phyloP scores from a whole-genome alignment of 2,797 vertebrate species.

The Semaprochilodus insignis region DNA sequence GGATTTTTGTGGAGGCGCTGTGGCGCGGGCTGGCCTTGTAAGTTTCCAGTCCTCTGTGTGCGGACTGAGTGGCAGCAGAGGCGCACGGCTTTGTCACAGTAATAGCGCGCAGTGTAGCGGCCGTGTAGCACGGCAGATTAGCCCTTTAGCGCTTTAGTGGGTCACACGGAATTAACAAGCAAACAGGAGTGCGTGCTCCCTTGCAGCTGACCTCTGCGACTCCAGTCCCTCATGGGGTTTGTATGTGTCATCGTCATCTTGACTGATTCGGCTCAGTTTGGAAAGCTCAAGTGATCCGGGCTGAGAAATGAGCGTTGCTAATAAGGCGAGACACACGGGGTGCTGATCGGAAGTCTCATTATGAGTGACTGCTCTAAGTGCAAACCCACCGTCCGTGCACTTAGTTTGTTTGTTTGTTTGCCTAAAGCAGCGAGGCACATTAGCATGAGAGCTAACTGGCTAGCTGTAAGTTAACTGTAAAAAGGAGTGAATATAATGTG shows the following conservation, averaged over 20 bases:
- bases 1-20: constrained; percentile 64
- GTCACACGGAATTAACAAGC: constrained; percentile 92
- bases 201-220: constrained; percentile 93
- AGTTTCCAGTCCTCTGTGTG: constrained; percentile 70
- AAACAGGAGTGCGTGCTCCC: constrained; percentile 80
- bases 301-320: no score
- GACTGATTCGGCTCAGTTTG: no score
- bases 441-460: no score
- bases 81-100: constrained; percentile 84
- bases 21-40: constrained; percentile 37
- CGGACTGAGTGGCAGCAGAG: constrained; percentile 74
- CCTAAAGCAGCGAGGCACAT: no score
- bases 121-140: constrained; percentile 77
- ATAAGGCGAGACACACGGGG: no score
- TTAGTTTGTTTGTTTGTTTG: no score
- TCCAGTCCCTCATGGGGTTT: constrained; percentile 29
- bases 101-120: constrained; percentile 25
- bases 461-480: no score
- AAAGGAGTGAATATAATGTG: no score
- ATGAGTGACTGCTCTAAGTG: no score
- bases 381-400: no score
- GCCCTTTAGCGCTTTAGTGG: constrained; percentile 89
- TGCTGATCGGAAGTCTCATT: no score
- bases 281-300: no score
- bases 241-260: background rate